A percentile compares a stretch with the other conserved stretches of the same genome.
Conservation (phyloP, 2,888 invertebrate species). For the Microchrysa polita region DNA sequence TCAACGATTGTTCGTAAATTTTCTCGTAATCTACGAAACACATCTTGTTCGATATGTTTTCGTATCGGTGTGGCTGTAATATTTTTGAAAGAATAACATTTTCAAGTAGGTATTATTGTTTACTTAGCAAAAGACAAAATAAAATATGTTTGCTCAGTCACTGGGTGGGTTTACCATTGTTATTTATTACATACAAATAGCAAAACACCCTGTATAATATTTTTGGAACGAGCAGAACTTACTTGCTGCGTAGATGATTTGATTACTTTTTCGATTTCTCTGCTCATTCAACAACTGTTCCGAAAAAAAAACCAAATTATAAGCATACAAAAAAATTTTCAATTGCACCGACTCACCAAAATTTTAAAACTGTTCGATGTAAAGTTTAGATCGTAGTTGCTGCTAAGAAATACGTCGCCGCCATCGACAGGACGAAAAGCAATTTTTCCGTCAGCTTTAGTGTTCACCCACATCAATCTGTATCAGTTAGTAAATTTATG, state of each 20-base stretch:
- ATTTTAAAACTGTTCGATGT: not conserved
- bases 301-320: not conserved
- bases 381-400: constrained; percentile 22
- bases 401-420: constrained; percentile 12
- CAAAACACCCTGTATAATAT: too few species aligned
- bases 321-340: not conserved
- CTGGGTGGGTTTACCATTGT: too few species aligned
- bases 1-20: constrained; percentile 14
- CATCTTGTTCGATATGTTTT: not conserved
- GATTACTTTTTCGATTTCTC: not conserved
- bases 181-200: too few species aligned
- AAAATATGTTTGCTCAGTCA: too few species aligned
- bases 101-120: too few species aligned
- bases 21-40: constrained; percentile 7
- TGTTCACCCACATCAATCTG: constrained; percentile 25
- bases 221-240: too few species aligned
- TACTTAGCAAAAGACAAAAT: too few species aligned
- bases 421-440: constrained; percentile 18
- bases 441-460: constrained; percentile 16
- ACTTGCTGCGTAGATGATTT: constrained; percentile 14
- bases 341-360: not conserved
- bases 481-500: not conserved
- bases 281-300: not conserved
- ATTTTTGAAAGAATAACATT: too few species aligned
- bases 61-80: not conserved